These are phyloP conservation scores for Coregonus ussuriensis DNA, from an alignment of 2,797 vertebrate genomes.

Conservation along the genomic window DNA sequence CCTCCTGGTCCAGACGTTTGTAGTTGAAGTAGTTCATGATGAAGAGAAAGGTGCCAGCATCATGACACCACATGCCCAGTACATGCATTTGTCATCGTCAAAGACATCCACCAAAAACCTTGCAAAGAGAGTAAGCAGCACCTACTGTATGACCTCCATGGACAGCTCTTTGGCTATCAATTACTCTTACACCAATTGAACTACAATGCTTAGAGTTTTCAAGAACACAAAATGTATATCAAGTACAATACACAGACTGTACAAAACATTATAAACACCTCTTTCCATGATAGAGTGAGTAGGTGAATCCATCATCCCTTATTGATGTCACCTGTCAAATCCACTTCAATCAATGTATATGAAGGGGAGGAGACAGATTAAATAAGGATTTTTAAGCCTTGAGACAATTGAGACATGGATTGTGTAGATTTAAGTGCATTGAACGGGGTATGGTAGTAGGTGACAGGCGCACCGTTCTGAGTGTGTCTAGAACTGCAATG, in stretches of 20 bases:
- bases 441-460: no score
- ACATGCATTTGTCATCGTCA: conserved; percentile 84
- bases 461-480: no score
- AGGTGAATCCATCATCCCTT: no score
- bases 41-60: no score
- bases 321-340: no score
- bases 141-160: neutral
- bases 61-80: conserved; percentile 32
- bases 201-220: neutral
- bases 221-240: neutral
- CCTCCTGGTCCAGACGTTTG: conserved; percentile 74
- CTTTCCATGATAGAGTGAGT: neutral
- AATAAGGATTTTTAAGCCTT: no score
- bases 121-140: conserved; percentile 49
- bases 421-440: no score
- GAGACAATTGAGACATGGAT: no score
- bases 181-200: neutral
- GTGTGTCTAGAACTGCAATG: no score
- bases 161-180: neutral
- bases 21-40: conserved; percentile 86
- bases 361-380: no score
- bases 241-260: neutral
- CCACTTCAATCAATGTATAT: no score
- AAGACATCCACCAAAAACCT: conserved; percentile 79
- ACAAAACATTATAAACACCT: neutral